Evolutionary conservation across 2,888 invertebrate genomes (phyloP), one percentile per base, ranked within the genome.

Genomic region (Drosophila demipolita): DNA sequence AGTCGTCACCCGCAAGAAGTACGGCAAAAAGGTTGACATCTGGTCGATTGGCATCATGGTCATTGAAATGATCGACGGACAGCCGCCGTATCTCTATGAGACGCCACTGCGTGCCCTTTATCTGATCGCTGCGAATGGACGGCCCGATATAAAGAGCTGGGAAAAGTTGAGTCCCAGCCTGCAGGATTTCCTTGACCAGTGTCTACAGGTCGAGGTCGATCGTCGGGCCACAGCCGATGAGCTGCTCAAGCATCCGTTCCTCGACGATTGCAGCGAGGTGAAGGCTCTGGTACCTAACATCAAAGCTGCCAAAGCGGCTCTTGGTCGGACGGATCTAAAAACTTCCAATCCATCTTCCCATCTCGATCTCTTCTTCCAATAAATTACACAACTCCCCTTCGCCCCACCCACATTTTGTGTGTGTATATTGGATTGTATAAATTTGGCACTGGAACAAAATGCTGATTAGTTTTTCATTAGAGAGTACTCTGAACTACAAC

Each of bases 11-110:
- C 94, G 98, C 75, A 98, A 98, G 91, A 97, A 98, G 85, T 99
- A 99, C 86, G 98, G 98, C 12, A 98, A 97, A 91, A 98, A 98
- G 88, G 96, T 98, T 0, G 98, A 98, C 91, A 97, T 98, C 45
- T 98, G 98, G 98, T 98, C 98, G 0, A 94, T 99, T 66, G 98
- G 98, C n/a, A 99, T 99, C 74, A 99, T 99, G 99, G 98, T 98
- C 1, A 98, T 99, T 66, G 93, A 93, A 82, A 98, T 98, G 97
- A 96, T 99, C 60, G 98, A 99, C 92, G 99, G 99, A 0, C 98
- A 98, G 91, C 99, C 99, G 0, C 99, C 99, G 0, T 99, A 99
- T 92, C 95, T 99, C 93, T 97, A 98, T 89, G 99, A 99, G 93
- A 97, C 98, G 0, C 99, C 99, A 0, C 93, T 99, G 32, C 94